These are phyloP conservation scores for Sycophaga agraensis DNA, from an alignment of 1,140 invertebrate species.

Conservation along the genomic window DNA sequence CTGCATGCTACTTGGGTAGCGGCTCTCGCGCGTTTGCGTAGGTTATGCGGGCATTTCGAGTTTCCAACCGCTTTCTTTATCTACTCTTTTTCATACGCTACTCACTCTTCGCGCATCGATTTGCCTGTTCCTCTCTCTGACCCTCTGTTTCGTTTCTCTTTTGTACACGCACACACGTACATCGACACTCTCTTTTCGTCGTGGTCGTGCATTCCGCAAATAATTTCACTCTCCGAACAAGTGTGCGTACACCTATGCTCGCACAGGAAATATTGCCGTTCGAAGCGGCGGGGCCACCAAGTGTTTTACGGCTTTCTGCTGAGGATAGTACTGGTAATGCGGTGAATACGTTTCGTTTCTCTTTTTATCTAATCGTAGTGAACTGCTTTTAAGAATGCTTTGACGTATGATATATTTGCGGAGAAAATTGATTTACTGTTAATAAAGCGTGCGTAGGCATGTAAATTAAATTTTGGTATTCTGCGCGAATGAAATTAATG, in stretches of 20 bases:
- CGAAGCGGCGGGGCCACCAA: background rate
- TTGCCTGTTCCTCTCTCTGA: background rate
- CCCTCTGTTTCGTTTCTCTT: background rate
- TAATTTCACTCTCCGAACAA: background rate
- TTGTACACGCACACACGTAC: background rate
- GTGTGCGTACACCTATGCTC: background rate
- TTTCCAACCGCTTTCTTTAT: background rate
- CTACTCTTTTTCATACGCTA: background rate
- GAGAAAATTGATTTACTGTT: background rate
- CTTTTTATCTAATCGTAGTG: conserved; percentile 1
- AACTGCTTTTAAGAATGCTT: background rate
- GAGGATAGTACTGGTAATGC: too few species aligned
- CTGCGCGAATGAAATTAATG: too few species aligned
- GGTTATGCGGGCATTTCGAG: conserved; percentile 1
- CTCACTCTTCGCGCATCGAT: background rate
- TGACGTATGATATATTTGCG: background rate
- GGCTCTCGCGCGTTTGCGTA: too few species aligned
- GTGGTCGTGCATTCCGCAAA: conserved; percentile 10
- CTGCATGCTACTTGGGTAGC: too few species aligned
- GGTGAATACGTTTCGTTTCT: background rate
- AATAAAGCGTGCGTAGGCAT: background rate
- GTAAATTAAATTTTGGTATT: background rate
- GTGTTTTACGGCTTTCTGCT: conserved; percentile 1
- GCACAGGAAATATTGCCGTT: background rate
- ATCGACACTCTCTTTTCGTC: background rate